Percentiles rank a stretch among this genome's conserved stretches.
Conservation (phyloP, 35 echinoderm and acorn worm species). For the Acanthaster planci region DNA sequence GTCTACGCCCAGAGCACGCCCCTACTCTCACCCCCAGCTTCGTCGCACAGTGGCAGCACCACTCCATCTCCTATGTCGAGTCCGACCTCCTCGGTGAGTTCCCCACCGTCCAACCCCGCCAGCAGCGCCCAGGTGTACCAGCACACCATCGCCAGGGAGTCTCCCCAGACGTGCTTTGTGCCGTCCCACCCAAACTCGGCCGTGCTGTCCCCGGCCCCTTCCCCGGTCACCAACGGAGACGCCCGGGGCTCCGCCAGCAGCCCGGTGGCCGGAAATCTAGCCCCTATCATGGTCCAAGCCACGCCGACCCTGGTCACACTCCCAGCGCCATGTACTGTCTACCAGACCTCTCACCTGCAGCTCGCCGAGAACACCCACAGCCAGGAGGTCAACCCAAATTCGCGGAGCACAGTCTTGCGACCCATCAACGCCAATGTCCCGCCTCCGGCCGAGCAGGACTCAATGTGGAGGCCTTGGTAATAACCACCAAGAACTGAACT, state of each 20-base stretch:
- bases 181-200: not conserved
- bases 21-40: slow-evolving; percentile 65
- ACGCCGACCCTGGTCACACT: slow-evolving; percentile 40
- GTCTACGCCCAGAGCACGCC: slow-evolving; percentile 89
- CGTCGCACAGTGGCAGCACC: slow-evolving; percentile 25
- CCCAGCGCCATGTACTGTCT: not conserved
- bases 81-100: slow-evolving; percentile 24
- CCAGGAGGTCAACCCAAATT: slow-evolving; percentile 9
- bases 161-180: not conserved
- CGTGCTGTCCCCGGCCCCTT: not conserved
- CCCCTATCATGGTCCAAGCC: not conserved
- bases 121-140: not conserved
- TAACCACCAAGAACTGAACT: not conserved
- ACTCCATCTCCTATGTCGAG: slow-evolving; percentile 41
- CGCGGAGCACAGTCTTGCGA: slow-evolving; percentile 44
- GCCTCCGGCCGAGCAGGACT: slow-evolving; percentile 24
- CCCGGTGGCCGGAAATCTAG: slow-evolving; percentile 18
- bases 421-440: slow-evolving; percentile 27
- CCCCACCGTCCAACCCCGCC: not conserved
- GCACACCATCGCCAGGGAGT: slow-evolving; percentile 8
- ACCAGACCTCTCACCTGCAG: not conserved
- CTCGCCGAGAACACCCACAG: slow-evolving; percentile 16
- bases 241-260: not conserved
- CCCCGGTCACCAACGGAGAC: not conserved
- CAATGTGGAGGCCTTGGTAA: slow-evolving; percentile 59